Percentiles rank a stretch among this genome's conserved stretches.
Evolutionary conservation across 1,140 invertebrate species (phyloP).

Genomic region (Atta cephalotes): DNA sequence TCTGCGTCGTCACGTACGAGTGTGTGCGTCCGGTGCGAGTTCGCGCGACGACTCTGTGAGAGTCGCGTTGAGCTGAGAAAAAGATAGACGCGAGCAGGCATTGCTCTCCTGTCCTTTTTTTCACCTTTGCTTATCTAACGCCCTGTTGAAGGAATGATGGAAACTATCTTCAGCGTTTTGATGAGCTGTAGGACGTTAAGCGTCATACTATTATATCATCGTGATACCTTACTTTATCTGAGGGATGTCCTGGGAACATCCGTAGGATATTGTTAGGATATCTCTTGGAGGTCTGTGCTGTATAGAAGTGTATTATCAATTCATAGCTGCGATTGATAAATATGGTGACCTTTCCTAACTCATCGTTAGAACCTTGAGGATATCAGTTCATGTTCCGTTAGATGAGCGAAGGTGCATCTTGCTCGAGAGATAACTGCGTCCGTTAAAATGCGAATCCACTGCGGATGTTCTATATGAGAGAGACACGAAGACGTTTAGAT

Average conservation of each 20-base stretch:
- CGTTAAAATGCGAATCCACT: conserved; percentile 11
- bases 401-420: conserved; percentile 24
- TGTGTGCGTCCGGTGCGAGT: neutral
- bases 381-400: conserved; percentile 9
- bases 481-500: neutral
- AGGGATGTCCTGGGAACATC: too few relatives aligned
- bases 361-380: conserved; percentile 10
- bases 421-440: conserved; percentile 2
- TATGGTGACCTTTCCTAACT: neutral
- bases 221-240: neutral
- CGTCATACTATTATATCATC: neutral
- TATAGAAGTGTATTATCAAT: too few relatives aligned
- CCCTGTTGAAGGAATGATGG: neutral
- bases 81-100: neutral
- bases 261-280: too few relatives aligned
- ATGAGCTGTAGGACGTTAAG: neutral
- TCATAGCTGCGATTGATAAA: neutral
- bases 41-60: conserved; percentile 6
- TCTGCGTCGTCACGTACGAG: conserved; percentile 34
- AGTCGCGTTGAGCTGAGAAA: neutral
- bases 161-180: neutral
- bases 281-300: too few relatives aligned
- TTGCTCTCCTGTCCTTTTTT: neutral
- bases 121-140: neutral
- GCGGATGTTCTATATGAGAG: neutral